Evolutionary conservation across 1,140 invertebrate genomes (phyloP).

Genomic region (Drosophila arawakana): DNA sequence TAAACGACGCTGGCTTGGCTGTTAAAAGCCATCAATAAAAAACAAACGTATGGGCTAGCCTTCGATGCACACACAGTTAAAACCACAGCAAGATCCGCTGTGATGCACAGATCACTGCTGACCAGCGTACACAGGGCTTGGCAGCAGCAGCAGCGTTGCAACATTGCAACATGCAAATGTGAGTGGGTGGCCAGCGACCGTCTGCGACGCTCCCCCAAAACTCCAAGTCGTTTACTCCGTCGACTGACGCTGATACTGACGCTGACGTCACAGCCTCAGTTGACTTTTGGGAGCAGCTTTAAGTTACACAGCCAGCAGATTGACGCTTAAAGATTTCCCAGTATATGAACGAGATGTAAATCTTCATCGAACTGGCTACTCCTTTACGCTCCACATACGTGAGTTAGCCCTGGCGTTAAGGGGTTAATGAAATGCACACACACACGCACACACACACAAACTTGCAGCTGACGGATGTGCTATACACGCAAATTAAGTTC

Average conservation of each 20-base stretch:
- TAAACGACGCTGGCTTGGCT: conserved; percentile 78
- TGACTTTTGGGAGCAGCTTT: conserved; percentile 33
- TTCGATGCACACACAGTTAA: background rate
- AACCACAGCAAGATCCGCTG: conserved; percentile 3
- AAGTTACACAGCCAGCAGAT: conserved; percentile 17
- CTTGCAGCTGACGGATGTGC: conserved; percentile 21
- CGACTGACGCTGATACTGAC: background rate
- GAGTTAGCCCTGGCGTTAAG: conserved; percentile 28
- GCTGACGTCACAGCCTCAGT: conserved; percentile 1
- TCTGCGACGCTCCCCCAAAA: conserved; percentile 35
- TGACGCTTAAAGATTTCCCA: conserved; percentile 34
- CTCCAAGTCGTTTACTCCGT: background rate
- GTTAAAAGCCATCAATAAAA: conserved; percentile 80
- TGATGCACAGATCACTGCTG: conserved; percentile 32
- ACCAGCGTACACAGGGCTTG: conserved; percentile 70
- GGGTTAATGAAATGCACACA: conserved; percentile 31
- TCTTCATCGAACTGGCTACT: conserved; percentile 35
- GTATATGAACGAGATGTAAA: conserved; percentile 26
- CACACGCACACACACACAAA: background rate
- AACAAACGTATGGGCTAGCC: conserved; percentile 53
- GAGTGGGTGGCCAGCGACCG: conserved; percentile 68
- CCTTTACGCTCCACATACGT: background rate
- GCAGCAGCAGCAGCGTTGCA: conserved; percentile 27
- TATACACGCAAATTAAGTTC: conserved; percentile 3
- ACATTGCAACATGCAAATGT: conserved; percentile 72